Evolutionary conservation across 2,797 vertebrate species (phyloP), one percentile per base, ranked within the genome.

Genomic region (Gadopsis marmoratus): DNA sequence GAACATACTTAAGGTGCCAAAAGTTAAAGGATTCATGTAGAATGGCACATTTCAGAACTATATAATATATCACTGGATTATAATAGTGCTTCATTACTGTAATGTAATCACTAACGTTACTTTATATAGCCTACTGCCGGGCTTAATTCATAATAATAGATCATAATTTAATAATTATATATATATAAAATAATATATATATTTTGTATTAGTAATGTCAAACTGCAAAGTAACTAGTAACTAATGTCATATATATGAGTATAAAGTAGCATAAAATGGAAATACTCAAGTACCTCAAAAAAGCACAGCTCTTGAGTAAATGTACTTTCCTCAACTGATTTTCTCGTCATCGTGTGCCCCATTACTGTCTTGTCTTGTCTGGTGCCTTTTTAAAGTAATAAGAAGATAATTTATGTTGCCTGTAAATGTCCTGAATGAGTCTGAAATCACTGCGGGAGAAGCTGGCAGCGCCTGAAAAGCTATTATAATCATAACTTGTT

Each of bases 391-490:
- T 58, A 35, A 31, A 26, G 8, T 31, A 55, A 53, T 13, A 1
- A 47, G 5, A 47, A 13, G 17, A 43, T 16, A 3, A n/a, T 3
- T 37, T 50, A 4, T 31, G 26, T 31, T 59, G 23, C 51, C 8
- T 56, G 39, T 47, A 33, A 60, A 66, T 33, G 33, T 45, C 9
- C 39, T 39, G 17, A 23, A 45, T 47, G n/a, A 41, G 17, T 53
- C 12, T 54, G 0, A 58, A 54, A 64, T 66, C 31, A 26, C 63
- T 60, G 29, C 29, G n/a, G 11, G 19, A 53, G 0, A 62, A 26
- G 2, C 39, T 76, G 3, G 31, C 23, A 29, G 67, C 63, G 19
- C 16, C 61, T 68, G 31, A 71, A 77, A 59, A 37, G 29, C 35
- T 11, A 2, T 1, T 21, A 7, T 16, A 62, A 56, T 72, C 29